phyloP scores from a whole-genome alignment of 2,888 invertebrate species.

The Oegoconia quadripuncta region DNA sequence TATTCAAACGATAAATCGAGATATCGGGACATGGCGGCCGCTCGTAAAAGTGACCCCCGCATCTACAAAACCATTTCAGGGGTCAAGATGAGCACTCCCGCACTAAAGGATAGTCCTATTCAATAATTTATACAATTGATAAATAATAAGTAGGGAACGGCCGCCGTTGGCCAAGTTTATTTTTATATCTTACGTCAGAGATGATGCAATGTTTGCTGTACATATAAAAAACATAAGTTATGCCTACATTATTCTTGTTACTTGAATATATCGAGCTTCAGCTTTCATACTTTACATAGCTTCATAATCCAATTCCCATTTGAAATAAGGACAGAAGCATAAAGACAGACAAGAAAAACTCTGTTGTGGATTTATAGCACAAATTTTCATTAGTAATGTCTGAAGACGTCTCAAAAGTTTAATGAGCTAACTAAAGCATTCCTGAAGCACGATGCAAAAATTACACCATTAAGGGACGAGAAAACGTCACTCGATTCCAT shows the following conservation, averaged over 20 bases:
- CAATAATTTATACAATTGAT: slow-evolving; percentile 77
- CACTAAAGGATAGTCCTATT: slow-evolving; percentile 45
- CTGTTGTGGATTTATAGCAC: neutral
- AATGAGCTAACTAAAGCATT: slow-evolving; percentile 29
- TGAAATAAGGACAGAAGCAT: too few relatives aligned
- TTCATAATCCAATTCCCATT: too few relatives aligned
- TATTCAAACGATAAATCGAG: slow-evolving; percentile 35
- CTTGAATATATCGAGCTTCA: too few relatives aligned
- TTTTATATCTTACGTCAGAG: slow-evolving; percentile 31
- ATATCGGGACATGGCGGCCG: slow-evolving; percentile 28
- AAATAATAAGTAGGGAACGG: slow-evolving; percentile 65
- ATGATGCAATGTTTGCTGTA: slow-evolving; percentile 13
- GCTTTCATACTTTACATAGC: too few relatives aligned
- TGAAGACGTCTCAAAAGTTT: slow-evolving; percentile 9
- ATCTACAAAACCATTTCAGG: slow-evolving; percentile 26
- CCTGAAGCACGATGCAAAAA: slow-evolving; percentile 32
- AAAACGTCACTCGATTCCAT: slow-evolving; percentile 36
- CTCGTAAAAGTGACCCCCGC: slow-evolving; percentile 60
- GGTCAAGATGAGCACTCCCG: slow-evolving; percentile 39
- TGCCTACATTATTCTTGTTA: too few relatives aligned
- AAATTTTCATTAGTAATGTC: neutral
- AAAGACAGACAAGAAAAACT: too few relatives aligned
- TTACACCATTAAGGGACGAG: slow-evolving; percentile 22
- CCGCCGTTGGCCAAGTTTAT: slow-evolving; percentile 37
- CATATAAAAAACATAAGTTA: slow-evolving; percentile 1